A percentile compares a stretch with the other conserved stretches of the same genome.
These are phyloP conservation scores for Catharus bicknelli DNA, from an alignment of 2,113 vertebrate species.

Conservation along the genomic window DNA sequence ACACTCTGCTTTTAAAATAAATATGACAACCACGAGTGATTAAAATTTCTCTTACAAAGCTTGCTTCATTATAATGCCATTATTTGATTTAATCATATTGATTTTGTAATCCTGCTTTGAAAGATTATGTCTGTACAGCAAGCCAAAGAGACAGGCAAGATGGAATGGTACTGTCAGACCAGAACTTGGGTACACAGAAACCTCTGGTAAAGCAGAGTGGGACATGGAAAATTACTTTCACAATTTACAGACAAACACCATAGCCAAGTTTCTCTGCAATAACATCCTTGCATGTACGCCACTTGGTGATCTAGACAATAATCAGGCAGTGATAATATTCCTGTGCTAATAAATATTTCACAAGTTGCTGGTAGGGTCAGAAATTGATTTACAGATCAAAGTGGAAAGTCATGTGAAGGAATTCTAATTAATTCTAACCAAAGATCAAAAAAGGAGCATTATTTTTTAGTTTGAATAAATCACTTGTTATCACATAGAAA, in stretches of 20 bases:
- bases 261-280: not conserved
- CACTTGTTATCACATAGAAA: not conserved
- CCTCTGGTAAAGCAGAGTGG: not conserved
- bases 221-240: not conserved
- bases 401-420: not conserved
- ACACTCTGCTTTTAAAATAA: not conserved
- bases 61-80: not conserved
- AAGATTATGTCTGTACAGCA: not conserved
- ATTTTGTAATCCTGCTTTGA: conserved; percentile 25
- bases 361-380: conserved; percentile 5
- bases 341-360: conserved; percentile 44
- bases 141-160: not conserved
- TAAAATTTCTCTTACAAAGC: not conserved
- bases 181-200: not conserved
- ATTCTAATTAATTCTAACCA: conserved; percentile 11
- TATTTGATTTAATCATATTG: not conserved
- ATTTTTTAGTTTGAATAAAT: conserved; percentile 16
- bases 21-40: not conserved
- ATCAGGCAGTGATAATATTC: conserved; percentile 39
- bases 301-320: not conserved
- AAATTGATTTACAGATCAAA: conserved; percentile 46
- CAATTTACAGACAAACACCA: not conserved
- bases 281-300: not conserved
- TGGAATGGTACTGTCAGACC: not conserved
- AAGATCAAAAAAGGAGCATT: not conserved